Conservation (phyloP, 2,797 vertebrate species). For the Sphaeramia orbicularis region DNA sequence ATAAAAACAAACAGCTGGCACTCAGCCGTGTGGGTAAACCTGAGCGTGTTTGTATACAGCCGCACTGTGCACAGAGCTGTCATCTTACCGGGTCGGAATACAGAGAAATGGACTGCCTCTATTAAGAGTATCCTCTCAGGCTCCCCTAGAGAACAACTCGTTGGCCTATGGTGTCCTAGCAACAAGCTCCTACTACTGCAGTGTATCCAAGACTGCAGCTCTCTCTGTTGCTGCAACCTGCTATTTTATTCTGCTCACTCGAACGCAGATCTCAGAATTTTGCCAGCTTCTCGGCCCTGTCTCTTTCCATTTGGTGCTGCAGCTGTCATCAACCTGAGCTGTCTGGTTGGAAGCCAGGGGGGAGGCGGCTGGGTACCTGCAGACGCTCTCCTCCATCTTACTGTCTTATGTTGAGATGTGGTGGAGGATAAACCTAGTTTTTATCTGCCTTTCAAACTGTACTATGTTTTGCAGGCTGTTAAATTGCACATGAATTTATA, state of each 20-base stretch:
- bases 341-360: slow-evolving; percentile 22
- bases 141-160: slow-evolving; percentile 74
- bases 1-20: slow-evolving; percentile 51
- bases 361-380: slow-evolving; percentile 25
- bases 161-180: slow-evolving; percentile 85
- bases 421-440: not conserved
- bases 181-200: slow-evolving; percentile 84
- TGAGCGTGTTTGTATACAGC: slow-evolving; percentile 37
- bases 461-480: slow-evolving; percentile 6
- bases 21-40: slow-evolving; percentile 19
- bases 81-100: slow-evolving; percentile 62
- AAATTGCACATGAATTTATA: slow-evolving; percentile 4
- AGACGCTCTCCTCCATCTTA: slow-evolving; percentile 20
- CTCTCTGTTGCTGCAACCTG: slow-evolving; percentile 68
- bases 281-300: slow-evolving; percentile 38
- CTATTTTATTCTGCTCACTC: slow-evolving; percentile 71
- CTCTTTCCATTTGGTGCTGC: slow-evolving; percentile 47
- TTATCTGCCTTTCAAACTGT: not conserved
- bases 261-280: slow-evolving; percentile 55
- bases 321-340: slow-evolving; percentile 53
- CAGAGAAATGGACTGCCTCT: slow-evolving; percentile 69
- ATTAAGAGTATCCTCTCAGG: slow-evolving; percentile 70
- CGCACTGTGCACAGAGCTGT: slow-evolving; percentile 48
- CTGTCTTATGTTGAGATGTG: not conserved
- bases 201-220: slow-evolving; percentile 77